Percentiles rank a stretch among this genome's conserved stretches.
Evolutionary conservation across 2,113 vertebrate genomes (phyloP).

Genomic region (Hippopotamus amphibius): DNA sequence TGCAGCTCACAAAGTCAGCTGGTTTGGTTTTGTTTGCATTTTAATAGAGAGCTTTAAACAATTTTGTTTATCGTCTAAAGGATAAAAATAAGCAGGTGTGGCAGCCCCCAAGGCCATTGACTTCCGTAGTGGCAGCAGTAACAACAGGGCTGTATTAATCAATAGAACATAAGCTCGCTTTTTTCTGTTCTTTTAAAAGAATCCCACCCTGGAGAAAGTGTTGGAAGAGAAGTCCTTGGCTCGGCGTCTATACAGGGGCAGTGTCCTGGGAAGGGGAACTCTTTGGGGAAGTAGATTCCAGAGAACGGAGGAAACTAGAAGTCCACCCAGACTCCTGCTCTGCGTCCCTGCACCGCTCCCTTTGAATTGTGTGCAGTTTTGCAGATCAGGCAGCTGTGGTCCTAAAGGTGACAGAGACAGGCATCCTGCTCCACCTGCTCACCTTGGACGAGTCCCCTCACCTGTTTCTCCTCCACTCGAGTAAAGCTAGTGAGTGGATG

Average conservation of each 20-base stretch:
- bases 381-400: background rate
- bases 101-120: slow-evolving; percentile 42
- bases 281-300: background rate
- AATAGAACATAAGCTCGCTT: background rate
- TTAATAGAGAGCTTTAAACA: slow-evolving; percentile 32
- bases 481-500: background rate
- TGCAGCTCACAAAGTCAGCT: slow-evolving; percentile 17
- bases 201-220: background rate
- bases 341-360: no score
- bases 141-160: slow-evolving; percentile 52
- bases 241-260: background rate
- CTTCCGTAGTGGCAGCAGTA: background rate
- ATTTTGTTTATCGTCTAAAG: slow-evolving; percentile 44
- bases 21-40: slow-evolving; percentile 62
- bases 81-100: background rate
- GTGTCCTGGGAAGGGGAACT: background rate
- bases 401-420: background rate
- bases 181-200: slow-evolving; percentile 15
- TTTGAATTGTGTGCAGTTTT: background rate
- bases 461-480: background rate
- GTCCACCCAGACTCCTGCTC: no score
- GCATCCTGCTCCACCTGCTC: background rate
- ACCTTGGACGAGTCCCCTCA: accelerated
- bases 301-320: background rate
- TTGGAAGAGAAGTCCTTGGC: background rate